Conservation (phyloP, 30 jellyfish, hydroid and myxozoan genomes). For the Hydra vulgaris region DNA sequence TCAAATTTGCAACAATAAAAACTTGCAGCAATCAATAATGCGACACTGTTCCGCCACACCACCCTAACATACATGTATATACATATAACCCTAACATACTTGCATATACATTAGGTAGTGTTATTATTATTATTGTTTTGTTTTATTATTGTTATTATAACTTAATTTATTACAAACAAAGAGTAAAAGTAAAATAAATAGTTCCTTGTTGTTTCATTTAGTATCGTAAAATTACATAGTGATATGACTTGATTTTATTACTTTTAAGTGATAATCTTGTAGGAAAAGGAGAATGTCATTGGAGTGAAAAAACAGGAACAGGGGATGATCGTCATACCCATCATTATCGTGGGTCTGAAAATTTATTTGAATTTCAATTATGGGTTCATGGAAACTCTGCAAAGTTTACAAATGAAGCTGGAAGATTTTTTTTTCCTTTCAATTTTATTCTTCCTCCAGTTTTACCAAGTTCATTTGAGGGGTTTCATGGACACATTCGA, state of each 20-base stretch:
- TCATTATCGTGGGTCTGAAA: constrained; percentile 9
- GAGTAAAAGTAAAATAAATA: too few relatives aligned
- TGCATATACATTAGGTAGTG: too few relatives aligned
- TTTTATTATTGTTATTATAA: too few relatives aligned
- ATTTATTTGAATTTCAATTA: background rate
- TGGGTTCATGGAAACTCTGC: background rate
- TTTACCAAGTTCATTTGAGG: constrained; percentile 42
- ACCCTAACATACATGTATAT: too few relatives aligned
- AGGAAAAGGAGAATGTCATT: constrained; percentile 10
- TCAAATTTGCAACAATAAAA: too few relatives aligned
- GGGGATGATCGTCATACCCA: constrained; percentile 5
- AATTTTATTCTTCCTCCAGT: constrained; percentile 13
- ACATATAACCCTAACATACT: too few relatives aligned
- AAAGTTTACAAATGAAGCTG: constrained; percentile 18
- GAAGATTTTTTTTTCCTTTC: constrained; percentile 22
- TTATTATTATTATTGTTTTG: too few relatives aligned
- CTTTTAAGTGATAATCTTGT: background rate
- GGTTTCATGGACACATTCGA: constrained; percentile 16
- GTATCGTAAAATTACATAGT: too few relatives aligned
- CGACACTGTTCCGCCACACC: too few relatives aligned
- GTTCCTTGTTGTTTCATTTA: too few relatives aligned
- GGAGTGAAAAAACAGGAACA: constrained; percentile 11
- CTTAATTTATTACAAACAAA: too few relatives aligned
- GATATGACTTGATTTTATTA: background rate
- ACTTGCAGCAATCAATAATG: too few relatives aligned